Evolutionary conservation across 1,140 invertebrate genomes (phyloP).

Genomic region (Drosophila subobscura): DNA sequence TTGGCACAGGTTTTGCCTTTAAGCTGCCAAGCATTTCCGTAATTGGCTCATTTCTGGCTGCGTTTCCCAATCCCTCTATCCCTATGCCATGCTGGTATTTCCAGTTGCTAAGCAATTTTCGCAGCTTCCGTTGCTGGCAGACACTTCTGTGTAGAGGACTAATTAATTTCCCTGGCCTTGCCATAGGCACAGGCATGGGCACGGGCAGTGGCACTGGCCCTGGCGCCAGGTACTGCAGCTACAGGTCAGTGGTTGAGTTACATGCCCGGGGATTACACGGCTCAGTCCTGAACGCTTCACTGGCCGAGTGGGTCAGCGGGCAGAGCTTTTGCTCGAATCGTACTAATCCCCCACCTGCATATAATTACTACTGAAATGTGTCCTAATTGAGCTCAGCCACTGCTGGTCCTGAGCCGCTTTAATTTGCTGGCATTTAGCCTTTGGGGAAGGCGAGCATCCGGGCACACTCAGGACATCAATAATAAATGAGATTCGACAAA

Average conservation of each 20-base stretch:
- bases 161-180: constrained; percentile 42
- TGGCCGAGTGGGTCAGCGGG: constrained; percentile 23
- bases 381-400: constrained; percentile 32
- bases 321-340: constrained; percentile 21
- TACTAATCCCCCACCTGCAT: constrained; percentile 42
- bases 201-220: too few relatives aligned
- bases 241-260: constrained; percentile 37
- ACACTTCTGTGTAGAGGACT: constrained; percentile 11
- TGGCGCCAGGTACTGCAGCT: background rate
- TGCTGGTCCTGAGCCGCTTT: constrained; percentile 23
- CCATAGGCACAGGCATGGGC: too few relatives aligned
- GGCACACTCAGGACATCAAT: constrained; percentile 54
- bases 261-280: constrained; percentile 41
- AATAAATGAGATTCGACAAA: constrained; percentile 76
- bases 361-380: constrained; percentile 33
- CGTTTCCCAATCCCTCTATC: too few relatives aligned
- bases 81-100: too few relatives aligned
- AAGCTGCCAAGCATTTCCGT: too few relatives aligned
- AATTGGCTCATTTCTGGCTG: too few relatives aligned
- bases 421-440: constrained; percentile 26
- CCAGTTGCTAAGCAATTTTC: too few relatives aligned
- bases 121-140: background rate
- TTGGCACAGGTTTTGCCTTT: too few relatives aligned
- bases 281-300: constrained; percentile 27
- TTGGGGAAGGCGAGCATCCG: constrained; percentile 7